These are phyloP conservation scores for Brenthis daphne DNA, from an alignment of 2,888 invertebrate species.

Conservation along the genomic window DNA sequence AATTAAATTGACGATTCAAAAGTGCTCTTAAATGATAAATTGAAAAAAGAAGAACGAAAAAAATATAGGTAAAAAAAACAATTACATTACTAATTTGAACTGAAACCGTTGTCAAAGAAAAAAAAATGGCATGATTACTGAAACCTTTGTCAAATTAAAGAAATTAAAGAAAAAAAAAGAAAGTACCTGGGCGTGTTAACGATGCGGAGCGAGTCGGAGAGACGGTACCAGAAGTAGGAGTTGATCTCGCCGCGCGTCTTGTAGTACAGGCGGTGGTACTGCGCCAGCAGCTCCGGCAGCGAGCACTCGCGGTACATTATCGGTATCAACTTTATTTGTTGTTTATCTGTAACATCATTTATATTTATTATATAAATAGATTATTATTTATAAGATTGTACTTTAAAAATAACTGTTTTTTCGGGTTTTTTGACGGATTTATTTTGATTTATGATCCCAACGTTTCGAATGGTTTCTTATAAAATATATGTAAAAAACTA, in stretches of 20 bases:
- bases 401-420: no score
- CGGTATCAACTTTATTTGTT: slow-evolving; percentile 86
- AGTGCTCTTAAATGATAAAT: no score
- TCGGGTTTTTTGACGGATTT: no score
- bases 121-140: neutral
- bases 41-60: no score
- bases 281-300: slow-evolving; percentile 85
- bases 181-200: slow-evolving; percentile 39
- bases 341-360: slow-evolving; percentile 52
- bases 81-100: no score
- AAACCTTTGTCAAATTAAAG: no score
- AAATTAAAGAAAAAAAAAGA: neutral
- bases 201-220: slow-evolving; percentile 78
- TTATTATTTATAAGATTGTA: no score
- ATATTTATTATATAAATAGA: no score
- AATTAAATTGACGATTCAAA: no score
- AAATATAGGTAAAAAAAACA: neutral
- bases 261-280: slow-evolving; percentile 83
- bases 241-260: slow-evolving; percentile 62
- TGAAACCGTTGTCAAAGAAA: neutral
- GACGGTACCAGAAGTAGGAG: slow-evolving; percentile 87
- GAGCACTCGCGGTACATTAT: slow-evolving; percentile 85
- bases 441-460: no score
- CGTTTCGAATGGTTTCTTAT: no score
- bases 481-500: no score